phyloP scores from a whole-genome alignment of 1,140 invertebrate genomes.

The Calephelis virginiensis region DNA sequence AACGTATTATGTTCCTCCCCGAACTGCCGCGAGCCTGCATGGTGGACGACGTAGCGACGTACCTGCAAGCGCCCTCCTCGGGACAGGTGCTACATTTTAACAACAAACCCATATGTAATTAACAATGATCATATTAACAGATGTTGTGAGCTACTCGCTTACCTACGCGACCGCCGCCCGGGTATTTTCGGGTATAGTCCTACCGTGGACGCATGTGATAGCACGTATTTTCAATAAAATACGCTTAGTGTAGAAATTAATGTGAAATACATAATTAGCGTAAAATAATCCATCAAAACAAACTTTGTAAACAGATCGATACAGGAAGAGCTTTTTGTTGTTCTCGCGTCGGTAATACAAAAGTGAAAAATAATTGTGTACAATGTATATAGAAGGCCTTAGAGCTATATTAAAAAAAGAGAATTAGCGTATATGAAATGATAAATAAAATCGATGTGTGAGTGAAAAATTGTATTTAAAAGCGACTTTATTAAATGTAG shows the following conservation, averaged over 20 bases:
- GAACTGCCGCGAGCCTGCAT: constrained; percentile 75
- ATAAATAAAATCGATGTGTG: too few species aligned
- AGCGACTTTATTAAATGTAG: too few species aligned
- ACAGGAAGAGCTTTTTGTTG: constrained; percentile 6
- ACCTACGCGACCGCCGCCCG: constrained; percentile 64
- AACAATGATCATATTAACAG: constrained; percentile 78
- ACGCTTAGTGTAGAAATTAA: too few species aligned
- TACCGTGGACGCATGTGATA: constrained; percentile 59
- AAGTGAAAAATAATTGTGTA: background rate
- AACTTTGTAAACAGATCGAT: constrained; percentile 71
- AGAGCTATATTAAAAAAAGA: too few species aligned
- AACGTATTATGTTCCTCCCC: constrained; percentile 75
- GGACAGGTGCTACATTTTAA: constrained; percentile 77
- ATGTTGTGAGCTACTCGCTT: constrained; percentile 77
- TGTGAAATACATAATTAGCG: constrained; percentile 21
- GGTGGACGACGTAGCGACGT: constrained; percentile 76
- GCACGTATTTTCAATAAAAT: constrained; percentile 24
- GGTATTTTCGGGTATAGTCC: constrained; percentile 70
- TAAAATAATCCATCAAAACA: constrained; percentile 25
- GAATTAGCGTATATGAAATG: too few species aligned
- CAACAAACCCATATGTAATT: constrained; percentile 77
- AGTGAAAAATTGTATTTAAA: too few species aligned
- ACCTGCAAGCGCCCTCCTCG: constrained; percentile 75
- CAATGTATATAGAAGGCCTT: too few species aligned
- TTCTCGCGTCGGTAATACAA: background rate